Conservation (phyloP, 2,113 vertebrate species). For the Nibea albiflora region DNA sequence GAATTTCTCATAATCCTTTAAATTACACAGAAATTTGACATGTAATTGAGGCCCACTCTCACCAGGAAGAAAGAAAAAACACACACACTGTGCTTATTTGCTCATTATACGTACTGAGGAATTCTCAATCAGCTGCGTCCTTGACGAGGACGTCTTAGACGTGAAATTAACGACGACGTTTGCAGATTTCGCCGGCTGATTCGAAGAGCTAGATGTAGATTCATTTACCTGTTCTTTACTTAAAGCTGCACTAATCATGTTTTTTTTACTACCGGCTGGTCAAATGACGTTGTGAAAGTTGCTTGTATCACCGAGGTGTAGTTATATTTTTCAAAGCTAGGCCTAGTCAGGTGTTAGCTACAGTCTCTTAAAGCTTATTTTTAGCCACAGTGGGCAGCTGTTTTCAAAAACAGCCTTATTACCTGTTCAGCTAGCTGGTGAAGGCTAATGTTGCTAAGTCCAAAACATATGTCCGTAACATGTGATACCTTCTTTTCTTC, state of each 20-base stretch:
- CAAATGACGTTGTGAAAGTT: no score
- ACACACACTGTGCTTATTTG: not conserved
- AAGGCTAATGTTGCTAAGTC: no score
- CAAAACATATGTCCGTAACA: no score
- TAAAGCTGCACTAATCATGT: not conserved
- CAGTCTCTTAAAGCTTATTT: no score
- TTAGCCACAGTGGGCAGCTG: no score
- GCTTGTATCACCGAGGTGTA: no score
- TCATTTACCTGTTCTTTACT: not conserved
- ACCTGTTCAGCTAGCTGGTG: no score
- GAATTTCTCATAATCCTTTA: constrained; percentile 65
- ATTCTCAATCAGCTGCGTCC: constrained; percentile 18
- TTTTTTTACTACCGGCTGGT: no score
- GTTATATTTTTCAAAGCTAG: no score
- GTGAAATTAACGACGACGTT: not conserved
- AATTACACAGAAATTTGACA: constrained; percentile 42
- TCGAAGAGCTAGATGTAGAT: not conserved
- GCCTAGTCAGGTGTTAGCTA: no score
- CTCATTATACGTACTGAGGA: constrained; percentile 1
- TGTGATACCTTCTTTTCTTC: no score
- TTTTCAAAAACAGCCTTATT: no score
- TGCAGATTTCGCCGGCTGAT: not conserved
- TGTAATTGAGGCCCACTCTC: constrained; percentile 41
- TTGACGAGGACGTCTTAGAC: constrained; percentile 6
- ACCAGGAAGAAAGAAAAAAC: not conserved